phyloP scores from a whole-genome alignment of 2,113 vertebrate genomes.

The Paralichthys olivaceus region DNA sequence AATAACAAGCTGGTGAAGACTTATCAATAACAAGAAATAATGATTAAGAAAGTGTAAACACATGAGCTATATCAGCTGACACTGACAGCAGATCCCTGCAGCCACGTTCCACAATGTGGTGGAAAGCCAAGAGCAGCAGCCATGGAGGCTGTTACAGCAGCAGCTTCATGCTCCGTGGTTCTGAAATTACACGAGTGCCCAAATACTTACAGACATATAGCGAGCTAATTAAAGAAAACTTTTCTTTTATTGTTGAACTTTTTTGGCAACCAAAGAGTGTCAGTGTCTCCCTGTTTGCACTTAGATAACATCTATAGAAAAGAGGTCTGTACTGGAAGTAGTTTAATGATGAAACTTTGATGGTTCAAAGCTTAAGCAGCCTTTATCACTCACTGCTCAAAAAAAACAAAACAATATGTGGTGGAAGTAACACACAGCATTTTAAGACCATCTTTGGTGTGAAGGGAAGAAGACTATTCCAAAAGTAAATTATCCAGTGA shows the following conservation, averaged over 20 bases:
- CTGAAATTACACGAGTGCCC: neutral
- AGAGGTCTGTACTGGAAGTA: neutral
- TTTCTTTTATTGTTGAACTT: neutral
- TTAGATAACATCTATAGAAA: no score
- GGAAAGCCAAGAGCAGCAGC: neutral
- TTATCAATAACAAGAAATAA: neutral
- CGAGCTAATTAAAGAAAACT: neutral
- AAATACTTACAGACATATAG: neutral
- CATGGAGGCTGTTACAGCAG: neutral
- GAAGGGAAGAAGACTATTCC: constrained; percentile 28
- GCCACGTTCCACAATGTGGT: neutral
- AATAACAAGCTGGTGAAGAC: neutral
- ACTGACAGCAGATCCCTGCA: neutral
- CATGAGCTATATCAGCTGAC: neutral
- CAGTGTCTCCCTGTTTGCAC: no score
- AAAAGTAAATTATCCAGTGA: constrained; percentile 52
- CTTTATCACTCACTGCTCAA: constrained; percentile 23
- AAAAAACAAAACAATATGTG: constrained; percentile 5
- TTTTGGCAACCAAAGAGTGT: neutral
- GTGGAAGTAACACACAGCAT: constrained; percentile 8
- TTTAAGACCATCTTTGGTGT: constrained; percentile 9
- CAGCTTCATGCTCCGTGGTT: neutral
- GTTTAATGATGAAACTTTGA: neutral
- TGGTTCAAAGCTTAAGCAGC: neutral
- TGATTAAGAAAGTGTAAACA: neutral